Conservation (phyloP, 1,140 invertebrate species). For the Drosophila arizonae region DNA sequence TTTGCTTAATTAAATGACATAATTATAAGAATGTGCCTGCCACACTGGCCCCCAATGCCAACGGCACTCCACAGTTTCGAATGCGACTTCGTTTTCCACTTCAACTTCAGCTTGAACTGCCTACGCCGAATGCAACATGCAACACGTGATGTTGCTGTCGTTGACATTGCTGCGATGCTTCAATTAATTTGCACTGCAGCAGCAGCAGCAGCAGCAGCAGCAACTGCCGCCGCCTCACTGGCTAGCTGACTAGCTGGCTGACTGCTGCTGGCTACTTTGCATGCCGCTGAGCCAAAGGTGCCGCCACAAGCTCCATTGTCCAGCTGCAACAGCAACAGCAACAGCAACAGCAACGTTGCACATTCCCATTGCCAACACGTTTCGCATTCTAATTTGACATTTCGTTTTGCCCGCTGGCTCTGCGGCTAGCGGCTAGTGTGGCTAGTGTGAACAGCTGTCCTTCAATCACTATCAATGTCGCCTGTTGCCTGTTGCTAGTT, state of each 20-base stretch:
- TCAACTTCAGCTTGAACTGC: constrained; percentile 37
- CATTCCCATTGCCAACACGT: constrained; percentile 76
- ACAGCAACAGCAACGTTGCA: constrained; percentile 14
- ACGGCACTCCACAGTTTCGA: background rate
- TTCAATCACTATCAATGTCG: constrained; percentile 78
- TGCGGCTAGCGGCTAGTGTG: constrained; percentile 35
- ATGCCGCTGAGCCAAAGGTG: constrained; percentile 72
- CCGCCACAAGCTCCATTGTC: constrained; percentile 76
- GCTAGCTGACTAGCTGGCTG: constrained; percentile 35
- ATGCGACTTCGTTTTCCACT: background rate
- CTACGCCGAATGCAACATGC: constrained; percentile 77
- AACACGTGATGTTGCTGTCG: constrained; percentile 79
- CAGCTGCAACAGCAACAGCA: constrained; percentile 39
- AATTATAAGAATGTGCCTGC: constrained; percentile 81
- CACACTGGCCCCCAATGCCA: constrained; percentile 49
- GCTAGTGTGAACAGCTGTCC: constrained; percentile 79
- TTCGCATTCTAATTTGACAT: constrained; percentile 82
- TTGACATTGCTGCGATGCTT: constrained; percentile 79
- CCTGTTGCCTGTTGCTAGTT: constrained; percentile 31
- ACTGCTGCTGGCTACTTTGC: constrained; percentile 55
- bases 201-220: constrained; percentile 22
- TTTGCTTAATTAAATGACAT: constrained; percentile 83
- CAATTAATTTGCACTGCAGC: constrained; percentile 78
- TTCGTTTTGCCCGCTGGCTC: constrained; percentile 46
- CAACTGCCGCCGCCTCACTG: constrained; percentile 37